Percentiles rank a stretch among this genome's conserved stretches.
phyloP scores from a whole-genome alignment of 2,888 invertebrate species.

The Timema podura region DNA sequence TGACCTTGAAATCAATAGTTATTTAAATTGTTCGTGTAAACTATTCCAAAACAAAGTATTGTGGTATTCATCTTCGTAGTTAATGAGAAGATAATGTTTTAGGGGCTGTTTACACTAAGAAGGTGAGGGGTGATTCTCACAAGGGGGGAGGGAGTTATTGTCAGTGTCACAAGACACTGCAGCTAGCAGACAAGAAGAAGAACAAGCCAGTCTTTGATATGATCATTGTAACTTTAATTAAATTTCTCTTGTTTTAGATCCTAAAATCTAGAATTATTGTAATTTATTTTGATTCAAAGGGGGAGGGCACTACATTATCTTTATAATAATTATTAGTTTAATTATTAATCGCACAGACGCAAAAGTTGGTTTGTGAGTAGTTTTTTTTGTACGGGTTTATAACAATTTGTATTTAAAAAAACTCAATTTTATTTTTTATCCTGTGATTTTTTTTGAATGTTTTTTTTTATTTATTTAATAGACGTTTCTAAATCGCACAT shows the following conservation, averaged over 20 bases:
- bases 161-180: neutral
- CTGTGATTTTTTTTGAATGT: conserved; percentile 5
- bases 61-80: conserved; percentile 7
- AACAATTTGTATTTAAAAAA: too few relatives aligned
- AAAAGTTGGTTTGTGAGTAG: neutral
- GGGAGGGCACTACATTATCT: neutral
- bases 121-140: neutral
- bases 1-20: too few relatives aligned
- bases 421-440: neutral
- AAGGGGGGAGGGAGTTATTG: neutral
- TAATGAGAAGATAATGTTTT: conserved; percentile 5
- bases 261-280: conserved; percentile 11
- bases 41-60: neutral
- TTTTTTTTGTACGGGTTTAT: too few relatives aligned
- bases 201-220: conserved; percentile 14
- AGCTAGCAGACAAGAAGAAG: neutral
- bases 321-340: conserved; percentile 1
- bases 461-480: conserved; percentile 7
- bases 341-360: conserved; percentile 14
- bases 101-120: neutral
- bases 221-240: neutral
- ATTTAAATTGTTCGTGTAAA: too few relatives aligned
- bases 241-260: neutral
- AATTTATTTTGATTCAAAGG: conserved; percentile 9
- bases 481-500: conserved; percentile 13